Evolutionary conservation across 2,888 invertebrate genomes (phyloP).

Genomic region (Cephus sareptanus): DNA sequence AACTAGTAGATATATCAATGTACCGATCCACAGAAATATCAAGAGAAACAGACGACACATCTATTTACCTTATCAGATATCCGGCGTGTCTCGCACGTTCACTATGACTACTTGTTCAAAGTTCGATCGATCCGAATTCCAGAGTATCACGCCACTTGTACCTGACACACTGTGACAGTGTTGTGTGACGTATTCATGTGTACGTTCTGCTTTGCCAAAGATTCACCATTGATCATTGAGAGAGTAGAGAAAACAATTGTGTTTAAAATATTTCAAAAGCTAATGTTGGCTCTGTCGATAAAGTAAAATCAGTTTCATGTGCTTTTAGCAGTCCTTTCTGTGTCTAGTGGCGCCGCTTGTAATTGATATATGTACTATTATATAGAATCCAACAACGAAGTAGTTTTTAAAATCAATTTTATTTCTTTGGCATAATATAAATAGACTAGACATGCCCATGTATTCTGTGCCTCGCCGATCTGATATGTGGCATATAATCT

Average conservation of each 20-base stretch:
- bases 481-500: too few relatives aligned
- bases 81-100: background rate
- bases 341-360: background rate
- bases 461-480: too few relatives aligned
- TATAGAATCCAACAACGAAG: background rate
- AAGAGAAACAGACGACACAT: background rate
- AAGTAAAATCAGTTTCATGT: background rate
- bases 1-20: background rate
- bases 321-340: background rate
- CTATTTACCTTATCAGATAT: background rate
- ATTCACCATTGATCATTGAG: background rate
- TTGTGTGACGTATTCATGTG: conserved; percentile 20
- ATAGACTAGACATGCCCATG: too few relatives aligned
- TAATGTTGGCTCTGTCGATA: background rate
- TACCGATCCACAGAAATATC: background rate
- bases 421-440: too few relatives aligned
- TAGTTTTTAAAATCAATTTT: too few relatives aligned
- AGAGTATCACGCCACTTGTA: conserved; percentile 47
- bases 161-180: conserved; percentile 27
- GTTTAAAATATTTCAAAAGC: background rate
- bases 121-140: conserved; percentile 50
- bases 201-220: background rate
- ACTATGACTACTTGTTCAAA: conserved; percentile 42
- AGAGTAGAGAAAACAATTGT: background rate
- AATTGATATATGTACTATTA: background rate